phyloP scores from a whole-genome alignment of 2,888 invertebrate species.

The Microchrysa polita region DNA sequence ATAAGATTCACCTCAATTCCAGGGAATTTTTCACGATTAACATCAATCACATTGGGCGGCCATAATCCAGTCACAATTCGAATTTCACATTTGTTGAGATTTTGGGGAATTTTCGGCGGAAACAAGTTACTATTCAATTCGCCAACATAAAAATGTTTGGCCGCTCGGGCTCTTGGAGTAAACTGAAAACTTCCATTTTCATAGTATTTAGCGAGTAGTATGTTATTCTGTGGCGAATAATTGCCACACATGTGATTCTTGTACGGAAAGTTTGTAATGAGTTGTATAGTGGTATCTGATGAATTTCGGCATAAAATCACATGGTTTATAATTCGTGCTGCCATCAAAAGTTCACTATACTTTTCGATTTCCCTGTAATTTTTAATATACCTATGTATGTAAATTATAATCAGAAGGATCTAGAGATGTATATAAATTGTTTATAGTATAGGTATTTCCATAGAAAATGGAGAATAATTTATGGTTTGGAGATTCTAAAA shows the following conservation, averaged over 20 bases:
- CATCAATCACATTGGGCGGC: conserved; percentile 48
- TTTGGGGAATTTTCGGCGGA: conserved; percentile 44
- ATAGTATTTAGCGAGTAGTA: conserved; percentile 12
- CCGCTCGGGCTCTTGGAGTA: background rate
- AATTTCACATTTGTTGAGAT: conserved; percentile 43
- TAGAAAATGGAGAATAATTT: no score
- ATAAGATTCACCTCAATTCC: conserved; percentile 45
- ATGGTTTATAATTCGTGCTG: conserved; percentile 38
- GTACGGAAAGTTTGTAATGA: conserved; percentile 45
- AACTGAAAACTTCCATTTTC: background rate
- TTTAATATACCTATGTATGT: no score
- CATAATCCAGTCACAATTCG: conserved; percentile 47
- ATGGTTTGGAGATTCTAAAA: no score
- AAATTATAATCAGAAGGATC: no score
- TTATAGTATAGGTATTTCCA: no score
- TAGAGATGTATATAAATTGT: no score
- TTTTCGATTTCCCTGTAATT: conserved; percentile 4
- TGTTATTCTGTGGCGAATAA: conserved; percentile 43
- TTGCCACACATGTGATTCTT: conserved; percentile 43
- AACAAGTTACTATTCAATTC: conserved; percentile 27
- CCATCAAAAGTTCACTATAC: conserved; percentile 20
- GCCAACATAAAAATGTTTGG: conserved; percentile 9
- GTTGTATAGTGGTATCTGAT: background rate
- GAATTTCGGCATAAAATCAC: conserved; percentile 28
- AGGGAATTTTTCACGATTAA: conserved; percentile 37